Base-by-base conservation (phyloP, 2,113 vertebrate species). In the Aplodontia rufa region DNA sequence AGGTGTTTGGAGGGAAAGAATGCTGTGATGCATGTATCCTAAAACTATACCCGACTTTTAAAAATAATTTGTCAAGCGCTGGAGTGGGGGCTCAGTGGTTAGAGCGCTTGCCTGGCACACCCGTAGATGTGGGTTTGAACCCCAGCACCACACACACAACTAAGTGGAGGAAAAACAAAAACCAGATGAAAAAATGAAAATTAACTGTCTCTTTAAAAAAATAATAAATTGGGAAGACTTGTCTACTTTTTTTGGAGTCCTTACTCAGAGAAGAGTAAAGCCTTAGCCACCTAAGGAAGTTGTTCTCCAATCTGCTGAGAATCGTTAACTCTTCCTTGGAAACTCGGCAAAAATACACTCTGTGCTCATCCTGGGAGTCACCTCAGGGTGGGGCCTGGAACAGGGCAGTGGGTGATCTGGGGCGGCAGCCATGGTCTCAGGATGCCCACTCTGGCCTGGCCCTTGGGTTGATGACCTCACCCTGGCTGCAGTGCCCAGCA, bases 11-110 rank as follows among this genome's bases (percentile, higher is more conserved):
- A 55, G 28, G 0, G 24, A 19, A n/a, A 47, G 47, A 84, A 89
- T 0, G 26, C 45, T 30, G 10, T 1, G 1, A 74, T 8, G 5
- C 20, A 37, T 0, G 0, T 5, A 78, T 6, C n/a, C 66, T 42
- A n/a, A 72, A 78, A 37, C 26, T 32, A 83, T 20, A 4, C 6
- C 20, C 9, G 1, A 13, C 40, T 49, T 32, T 68, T 74, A 90
- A 51, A 35, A 53, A 62, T 22, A 64, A 68, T n/a, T 76, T n/a
- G n/a, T n/a, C n/a, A n/a, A n/a, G n/a, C n/a, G n/a, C n/a, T n/a
- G n/a, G n/a, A n/a, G n/a, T n/a, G n/a, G n/a, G n/a, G n/a, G n/a
- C n/a, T n/a, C n/a, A n/a, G n/a, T n/a, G n/a, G n/a, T n/a, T n/a
- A n/a, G n/a, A n/a, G n/a, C n/a, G n/a, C n/a, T n/a, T n/a, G n/a